phyloP scores from a whole-genome alignment of 2,113 vertebrate species.

The Campylomormyrus numenius region DNA sequence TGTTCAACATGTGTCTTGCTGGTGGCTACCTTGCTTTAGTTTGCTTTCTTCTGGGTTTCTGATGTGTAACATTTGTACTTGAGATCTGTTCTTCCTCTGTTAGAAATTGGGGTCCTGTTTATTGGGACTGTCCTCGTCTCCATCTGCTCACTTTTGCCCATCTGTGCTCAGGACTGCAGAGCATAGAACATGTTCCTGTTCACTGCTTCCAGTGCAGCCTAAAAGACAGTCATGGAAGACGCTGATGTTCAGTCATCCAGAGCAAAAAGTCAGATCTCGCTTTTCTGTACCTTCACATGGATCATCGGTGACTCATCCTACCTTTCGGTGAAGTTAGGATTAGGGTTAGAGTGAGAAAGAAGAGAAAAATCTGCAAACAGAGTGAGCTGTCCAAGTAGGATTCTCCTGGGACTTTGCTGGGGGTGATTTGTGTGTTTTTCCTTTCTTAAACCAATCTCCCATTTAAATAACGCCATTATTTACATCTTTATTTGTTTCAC shows the following conservation, averaged over 20 bases:
- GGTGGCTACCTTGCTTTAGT: background rate
- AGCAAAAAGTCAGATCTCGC: background rate
- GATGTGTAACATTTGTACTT: background rate
- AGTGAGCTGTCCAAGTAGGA: slow-evolving; percentile 4
- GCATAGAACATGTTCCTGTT: slow-evolving; percentile 41
- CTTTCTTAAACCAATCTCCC: background rate
- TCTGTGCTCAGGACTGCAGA: slow-evolving; percentile 25
- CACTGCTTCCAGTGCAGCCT: slow-evolving; percentile 23
- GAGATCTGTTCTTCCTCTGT: background rate
- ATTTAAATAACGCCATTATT: background rate
- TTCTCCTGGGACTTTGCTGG: background rate
- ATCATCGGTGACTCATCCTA: background rate
- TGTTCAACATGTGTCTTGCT: background rate
- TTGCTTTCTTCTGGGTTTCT: background rate
- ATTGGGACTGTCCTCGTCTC: slow-evolving; percentile 7
- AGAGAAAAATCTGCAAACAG: slow-evolving; percentile 14
- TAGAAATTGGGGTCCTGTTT: background rate
- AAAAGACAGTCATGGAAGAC: background rate
- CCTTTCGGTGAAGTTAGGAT: background rate
- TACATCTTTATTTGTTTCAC: background rate
- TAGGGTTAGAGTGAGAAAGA: background rate
- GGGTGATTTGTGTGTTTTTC: slow-evolving; percentile 11
- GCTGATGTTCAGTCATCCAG: background rate
- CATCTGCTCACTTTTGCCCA: slow-evolving; percentile 22
- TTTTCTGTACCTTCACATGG: slow-evolving; percentile 11